Evolutionary conservation across 1,140 invertebrate genomes (phyloP), one percentile per base, ranked within the genome.

Genomic region (Parapsyche elsis): DNA sequence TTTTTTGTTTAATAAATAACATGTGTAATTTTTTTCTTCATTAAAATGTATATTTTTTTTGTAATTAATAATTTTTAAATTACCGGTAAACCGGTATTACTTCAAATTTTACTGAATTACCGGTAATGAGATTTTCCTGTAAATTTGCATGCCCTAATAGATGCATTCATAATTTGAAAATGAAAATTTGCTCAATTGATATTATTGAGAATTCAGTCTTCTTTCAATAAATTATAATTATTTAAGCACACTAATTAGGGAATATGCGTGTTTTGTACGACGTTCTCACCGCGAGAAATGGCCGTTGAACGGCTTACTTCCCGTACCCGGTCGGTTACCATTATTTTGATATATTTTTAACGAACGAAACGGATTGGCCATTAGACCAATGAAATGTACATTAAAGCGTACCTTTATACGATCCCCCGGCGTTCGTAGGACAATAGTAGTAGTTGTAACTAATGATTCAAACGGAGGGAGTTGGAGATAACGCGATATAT

Each of bases 401-500:
- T 81, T 81, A 73, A 78, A 64, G 26, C 44, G 46, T 61, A 59
- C 53, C 74, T 76, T 76, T 24, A 59, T 76, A 57, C 74, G 53
- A 57, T 76, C 74, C 74, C n/a, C 73, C 9, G 45, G 19, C 79
- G 71, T 64, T 76, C 49, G 70, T 73, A 71, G 74, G 80, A 77
- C 75, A 81, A 81, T 81, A 78, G 80, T 81, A 57, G 38, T 38
- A 38, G 64, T 49, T 46, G 38, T 78, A 78, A 81, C 80, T 81
- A 81, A 81, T 81, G 80, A 71, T 45, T 57, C 53, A 61, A 14
- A 46, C 59, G 76, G 26, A 38, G 38, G 71, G 44, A 19, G 71
- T 38, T 24, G 23, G 70, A 80, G 79, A 80, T 80, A 80, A 80
- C 73, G 61, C 79, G 75, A 80, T 76, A 80, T 74, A 76, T 80